Evolutionary conservation across 2,113 vertebrate species (phyloP).

Genomic region (Chaetodon trifascialis): DNA sequence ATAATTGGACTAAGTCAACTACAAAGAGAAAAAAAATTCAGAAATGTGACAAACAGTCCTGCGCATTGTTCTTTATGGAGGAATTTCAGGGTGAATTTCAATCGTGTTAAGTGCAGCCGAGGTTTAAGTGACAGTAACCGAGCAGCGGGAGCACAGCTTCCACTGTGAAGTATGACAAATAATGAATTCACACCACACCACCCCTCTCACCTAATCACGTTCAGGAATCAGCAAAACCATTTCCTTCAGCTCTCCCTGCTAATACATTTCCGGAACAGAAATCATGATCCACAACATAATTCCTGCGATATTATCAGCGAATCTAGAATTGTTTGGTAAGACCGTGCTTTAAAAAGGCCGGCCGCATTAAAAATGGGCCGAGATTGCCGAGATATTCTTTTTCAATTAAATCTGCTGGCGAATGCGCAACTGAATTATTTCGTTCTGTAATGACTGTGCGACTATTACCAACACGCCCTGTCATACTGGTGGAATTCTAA

Average conservation of each 20-base stretch:
- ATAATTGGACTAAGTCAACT: constrained; percentile 16
- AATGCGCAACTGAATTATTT: constrained; percentile 33
- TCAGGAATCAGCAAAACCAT: constrained; percentile 73
- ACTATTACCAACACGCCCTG: neutral
- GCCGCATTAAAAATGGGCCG: constrained; percentile 29
- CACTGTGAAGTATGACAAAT: constrained; percentile 66
- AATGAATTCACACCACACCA: constrained; percentile 72
- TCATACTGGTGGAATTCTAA: constrained; percentile 11
- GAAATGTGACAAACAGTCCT: constrained; percentile 45
- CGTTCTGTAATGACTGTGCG: neutral
- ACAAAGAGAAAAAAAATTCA: constrained; percentile 28
- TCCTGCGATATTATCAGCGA: constrained; percentile 60
- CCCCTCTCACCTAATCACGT: constrained; percentile 70
- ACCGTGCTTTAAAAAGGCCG: neutral
- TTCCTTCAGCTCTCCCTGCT: constrained; percentile 57
- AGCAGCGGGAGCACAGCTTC: constrained; percentile 43
- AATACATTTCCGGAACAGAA: constrained; percentile 66
- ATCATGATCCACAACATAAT: constrained; percentile 75
- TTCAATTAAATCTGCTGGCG: constrained; percentile 58
- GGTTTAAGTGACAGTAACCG: constrained; percentile 22
- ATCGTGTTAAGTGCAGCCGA: constrained; percentile 23
- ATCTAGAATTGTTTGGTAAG: constrained; percentile 51
- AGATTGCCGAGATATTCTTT: constrained; percentile 43
- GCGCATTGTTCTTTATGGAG: constrained; percentile 22
- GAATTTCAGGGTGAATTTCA: constrained; percentile 42